Conservation (phyloP, 2,797 vertebrate species). For the Smutsia gigantea region DNA sequence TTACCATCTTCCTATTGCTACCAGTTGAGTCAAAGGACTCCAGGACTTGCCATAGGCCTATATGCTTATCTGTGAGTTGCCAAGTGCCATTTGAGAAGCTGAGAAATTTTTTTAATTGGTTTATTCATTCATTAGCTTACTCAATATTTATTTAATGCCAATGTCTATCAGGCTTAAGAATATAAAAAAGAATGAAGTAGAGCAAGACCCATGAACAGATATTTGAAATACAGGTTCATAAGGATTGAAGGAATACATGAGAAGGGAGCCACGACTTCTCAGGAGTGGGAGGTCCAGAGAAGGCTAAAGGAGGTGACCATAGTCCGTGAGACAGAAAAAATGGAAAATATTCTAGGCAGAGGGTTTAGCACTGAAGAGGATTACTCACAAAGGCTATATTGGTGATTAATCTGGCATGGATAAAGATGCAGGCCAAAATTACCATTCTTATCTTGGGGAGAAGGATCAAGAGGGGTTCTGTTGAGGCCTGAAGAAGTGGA, state of each 20-base stretch:
- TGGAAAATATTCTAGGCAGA: not conserved
- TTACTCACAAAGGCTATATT: not conserved
- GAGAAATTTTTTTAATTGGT: not conserved
- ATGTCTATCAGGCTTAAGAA: not conserved
- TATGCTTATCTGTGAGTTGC: not conserved
- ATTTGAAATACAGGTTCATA: not conserved
- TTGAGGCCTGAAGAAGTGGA: not conserved
- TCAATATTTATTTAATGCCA: not conserved
- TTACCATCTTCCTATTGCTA: not conserved
- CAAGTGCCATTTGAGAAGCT: constrained; percentile 1
- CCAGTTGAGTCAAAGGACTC: not conserved
- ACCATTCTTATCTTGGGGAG: not conserved
- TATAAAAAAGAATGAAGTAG: not conserved
- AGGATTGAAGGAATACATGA: not conserved
- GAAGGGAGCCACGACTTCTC: not conserved
- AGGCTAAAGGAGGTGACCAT: not conserved
- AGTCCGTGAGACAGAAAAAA: not conserved
- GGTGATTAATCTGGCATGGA: not conserved
- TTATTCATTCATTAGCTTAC: constrained; percentile 12
- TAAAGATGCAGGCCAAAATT: not conserved
- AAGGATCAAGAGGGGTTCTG: not conserved
- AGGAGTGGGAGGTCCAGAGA: not conserved
- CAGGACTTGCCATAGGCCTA: not conserved
- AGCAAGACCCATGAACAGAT: not conserved
- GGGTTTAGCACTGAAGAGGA: not conserved